A percentile compares a stretch with the other conserved stretches of the same genome.
These are phyloP conservation scores for Sinocyclocheilus maitianheensis DNA, from an alignment of 2,113 vertebrate genomes.

Conservation along the genomic window DNA sequence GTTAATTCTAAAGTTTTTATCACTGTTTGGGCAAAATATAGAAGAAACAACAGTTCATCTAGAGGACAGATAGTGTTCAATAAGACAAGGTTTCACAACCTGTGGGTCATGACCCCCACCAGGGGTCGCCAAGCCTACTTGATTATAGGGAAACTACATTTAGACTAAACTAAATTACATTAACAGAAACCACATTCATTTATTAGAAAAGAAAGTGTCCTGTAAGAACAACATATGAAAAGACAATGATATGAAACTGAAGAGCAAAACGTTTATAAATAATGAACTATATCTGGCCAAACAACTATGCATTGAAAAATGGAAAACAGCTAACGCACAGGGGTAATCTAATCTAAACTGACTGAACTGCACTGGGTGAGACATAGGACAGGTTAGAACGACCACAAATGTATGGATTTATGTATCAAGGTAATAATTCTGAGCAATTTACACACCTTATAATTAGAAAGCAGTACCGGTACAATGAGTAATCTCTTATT, in stretches of 20 bases:
- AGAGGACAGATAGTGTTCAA: background rate
- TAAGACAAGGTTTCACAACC: background rate
- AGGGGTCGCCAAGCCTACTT: background rate
- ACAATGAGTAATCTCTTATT: background rate
- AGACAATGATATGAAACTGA: no score
- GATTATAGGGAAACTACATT: background rate
- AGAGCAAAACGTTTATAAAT: background rate
- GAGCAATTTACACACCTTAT: background rate
- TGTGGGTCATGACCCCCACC: constrained; percentile 14
- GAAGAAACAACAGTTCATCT: background rate
- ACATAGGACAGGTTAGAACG: background rate
- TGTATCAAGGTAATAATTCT: background rate
- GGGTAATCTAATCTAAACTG: background rate
- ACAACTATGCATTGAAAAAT: background rate
- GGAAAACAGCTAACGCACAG: background rate
- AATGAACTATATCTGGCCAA: background rate
- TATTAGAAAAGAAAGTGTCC: background rate
- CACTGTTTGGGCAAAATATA: background rate
- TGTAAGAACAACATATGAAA: background rate
- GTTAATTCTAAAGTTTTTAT: background rate
- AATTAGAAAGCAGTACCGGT: background rate
- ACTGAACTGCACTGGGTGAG: background rate
- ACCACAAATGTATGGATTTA: background rate
- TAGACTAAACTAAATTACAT: background rate
- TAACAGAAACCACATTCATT: background rate